Conservation (phyloP, 2,113 vertebrate genomes). For the Pithys albifrons region DNA sequence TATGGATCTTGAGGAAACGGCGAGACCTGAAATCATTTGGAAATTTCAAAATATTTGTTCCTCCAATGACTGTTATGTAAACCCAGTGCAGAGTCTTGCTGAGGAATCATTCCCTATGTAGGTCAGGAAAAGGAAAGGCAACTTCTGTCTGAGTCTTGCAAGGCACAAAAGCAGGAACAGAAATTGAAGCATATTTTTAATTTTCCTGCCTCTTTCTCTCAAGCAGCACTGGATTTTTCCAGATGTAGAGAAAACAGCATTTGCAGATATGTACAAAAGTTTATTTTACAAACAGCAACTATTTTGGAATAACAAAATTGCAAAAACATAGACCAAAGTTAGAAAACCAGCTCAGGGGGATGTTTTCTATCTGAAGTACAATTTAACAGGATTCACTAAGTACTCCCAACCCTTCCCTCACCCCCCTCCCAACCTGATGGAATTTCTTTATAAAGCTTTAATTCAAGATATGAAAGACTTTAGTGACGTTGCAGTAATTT, state of each 20-base stretch:
- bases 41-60: conserved; percentile 45
- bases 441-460: conserved; percentile 24
- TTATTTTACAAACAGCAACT: conserved; percentile 68
- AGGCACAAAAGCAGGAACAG: neutral
- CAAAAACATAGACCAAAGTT: conserved; percentile 53
- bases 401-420: neutral
- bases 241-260: conserved; percentile 49
- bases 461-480: neutral
- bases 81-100: neutral
- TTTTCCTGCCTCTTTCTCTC: conserved; percentile 21
- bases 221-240: neutral
- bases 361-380: conserved; percentile 39
- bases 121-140: conserved; percentile 19
- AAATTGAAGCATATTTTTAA: conserved; percentile 25
- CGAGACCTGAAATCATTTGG: neutral
- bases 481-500: neutral
- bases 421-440: neutral
- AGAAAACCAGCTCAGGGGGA: conserved; percentile 66
- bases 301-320: conserved; percentile 64
- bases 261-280: conserved; percentile 71
- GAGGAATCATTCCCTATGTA: neutral
- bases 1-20: neutral
- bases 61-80: neutral
- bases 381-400: conserved; percentile 38
- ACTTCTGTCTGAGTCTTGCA: neutral